Evolutionary conservation across 2,113 vertebrate genomes (phyloP), one percentile per base, ranked within the genome.

Genomic region (Gymnobelideus leadbeateri): DNA sequence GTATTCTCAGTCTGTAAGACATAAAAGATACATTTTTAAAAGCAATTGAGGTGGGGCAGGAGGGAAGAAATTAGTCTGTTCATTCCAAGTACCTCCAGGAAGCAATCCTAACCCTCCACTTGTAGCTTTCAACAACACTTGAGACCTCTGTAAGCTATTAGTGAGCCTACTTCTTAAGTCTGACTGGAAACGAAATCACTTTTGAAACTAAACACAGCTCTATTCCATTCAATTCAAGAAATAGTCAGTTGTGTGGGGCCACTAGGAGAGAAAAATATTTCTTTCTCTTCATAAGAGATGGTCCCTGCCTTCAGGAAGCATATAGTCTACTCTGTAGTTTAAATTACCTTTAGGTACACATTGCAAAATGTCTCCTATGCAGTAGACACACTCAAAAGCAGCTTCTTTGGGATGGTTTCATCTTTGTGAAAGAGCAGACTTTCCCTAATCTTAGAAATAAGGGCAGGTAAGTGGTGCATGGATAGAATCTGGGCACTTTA

Each of bases 331-430:
- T 28, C 90, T 61, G 91, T n/a, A 51, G 21, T 23, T 51, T 93
- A 90, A 93, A 54, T 68, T 24, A 6, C 54, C 50, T 49, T 93
- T 28, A 16, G 2, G 23, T 24, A 77, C 89, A 89, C 91, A 90
- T 90, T 11, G 10, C n/a, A 49, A 84, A 84, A 84, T 23, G 28
- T 68, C 43, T 37, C 53, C 52, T 21, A 8, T 8, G 49, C 26
- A 47, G 89, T 51, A 93, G 54, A 31, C 89, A 91, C 93, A 26
- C 47, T 91, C 53, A 16, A 89, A 43, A 49, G 94, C 94, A 92
- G 19, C 23, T 26, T 91, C 47, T 28, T 54, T 16, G 52, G 43
- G 23, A 84, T n/a, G 50, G 9, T 37, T 90, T 90, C 77, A 50
- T 92, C 91, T 94, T 11, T 31, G 84, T 21, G 23, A 9, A n/a